A percentile compares a stretch with the other conserved stretches of the same genome.
Evolutionary conservation across 2,888 invertebrate species (phyloP).

Genomic region (Pyrrhosoma nymphula): DNA sequence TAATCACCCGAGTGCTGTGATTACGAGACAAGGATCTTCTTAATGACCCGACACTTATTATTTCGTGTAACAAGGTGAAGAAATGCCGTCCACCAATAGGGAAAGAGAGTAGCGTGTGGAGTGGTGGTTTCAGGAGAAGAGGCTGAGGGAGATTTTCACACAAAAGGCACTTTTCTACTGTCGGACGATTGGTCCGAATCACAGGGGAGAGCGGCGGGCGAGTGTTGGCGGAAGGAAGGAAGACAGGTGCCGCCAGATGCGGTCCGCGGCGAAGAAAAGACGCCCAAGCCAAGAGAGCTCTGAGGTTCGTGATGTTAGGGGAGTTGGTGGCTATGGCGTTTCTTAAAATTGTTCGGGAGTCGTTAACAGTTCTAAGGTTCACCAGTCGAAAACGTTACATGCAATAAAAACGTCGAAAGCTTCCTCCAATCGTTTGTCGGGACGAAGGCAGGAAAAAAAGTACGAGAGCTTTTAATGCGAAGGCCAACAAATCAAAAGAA

Average conservation of each 20-base stretch:
- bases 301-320: background rate
- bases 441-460: background rate
- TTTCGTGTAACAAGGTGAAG: slow-evolving; percentile 66
- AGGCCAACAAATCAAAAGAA: slow-evolving; percentile 14
- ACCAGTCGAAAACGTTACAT: slow-evolving; percentile 26
- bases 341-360: slow-evolving; percentile 4
- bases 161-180: slow-evolving; percentile 19
- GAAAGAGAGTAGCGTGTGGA: background rate
- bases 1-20: slow-evolving; percentile 57
- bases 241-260: background rate
- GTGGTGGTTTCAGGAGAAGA: background rate
- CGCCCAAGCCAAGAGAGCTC: background rate
- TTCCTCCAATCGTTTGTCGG: background rate
- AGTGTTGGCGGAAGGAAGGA: background rate
- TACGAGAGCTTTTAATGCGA: background rate
- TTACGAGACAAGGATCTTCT: slow-evolving; percentile 64
- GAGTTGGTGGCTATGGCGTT: background rate
- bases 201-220: background rate
- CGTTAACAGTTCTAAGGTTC: slow-evolving; percentile 5
- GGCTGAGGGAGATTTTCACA: background rate
- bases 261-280: background rate
- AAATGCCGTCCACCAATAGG: slow-evolving; percentile 42
- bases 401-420: slow-evolving; percentile 15
- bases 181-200: background rate
- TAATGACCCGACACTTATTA: slow-evolving; percentile 63